Conservation (phyloP, 2,113 vertebrate species). For the Aphelocoma coerulescens region DNA sequence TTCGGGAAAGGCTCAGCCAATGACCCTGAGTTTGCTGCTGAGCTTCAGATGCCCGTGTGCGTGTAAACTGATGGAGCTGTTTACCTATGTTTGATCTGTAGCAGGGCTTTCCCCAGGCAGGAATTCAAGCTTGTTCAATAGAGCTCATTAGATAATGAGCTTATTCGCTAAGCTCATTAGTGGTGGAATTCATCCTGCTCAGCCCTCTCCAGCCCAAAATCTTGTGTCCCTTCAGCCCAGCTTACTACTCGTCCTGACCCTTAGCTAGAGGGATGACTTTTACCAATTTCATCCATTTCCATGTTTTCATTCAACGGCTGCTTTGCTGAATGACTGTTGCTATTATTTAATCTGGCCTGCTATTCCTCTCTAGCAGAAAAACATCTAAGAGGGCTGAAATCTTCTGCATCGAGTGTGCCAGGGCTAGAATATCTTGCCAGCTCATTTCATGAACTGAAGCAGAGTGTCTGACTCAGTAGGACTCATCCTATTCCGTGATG, state of each 20-base stretch:
- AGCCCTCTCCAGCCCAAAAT: slow-evolving; percentile 36
- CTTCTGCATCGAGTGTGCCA: not conserved
- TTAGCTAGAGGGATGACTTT: not conserved
- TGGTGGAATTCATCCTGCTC: slow-evolving; percentile 46
- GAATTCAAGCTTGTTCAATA: slow-evolving; percentile 45
- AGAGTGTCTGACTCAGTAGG: slow-evolving; percentile 30
- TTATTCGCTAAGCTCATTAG: slow-evolving; percentile 61
- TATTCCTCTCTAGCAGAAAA: not conserved
- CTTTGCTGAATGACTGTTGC: not conserved
- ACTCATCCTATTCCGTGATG: not conserved
- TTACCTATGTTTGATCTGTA: not conserved
- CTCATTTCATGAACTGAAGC: not conserved
- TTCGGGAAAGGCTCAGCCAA: not conserved
- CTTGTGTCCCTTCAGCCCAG: slow-evolving; percentile 10
- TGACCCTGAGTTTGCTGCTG: not conserved
- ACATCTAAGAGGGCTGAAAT: not conserved
- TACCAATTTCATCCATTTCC: not conserved
- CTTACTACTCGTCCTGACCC: not conserved
- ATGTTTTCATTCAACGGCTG: not conserved
- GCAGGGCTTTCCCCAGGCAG: slow-evolving; percentile 24
- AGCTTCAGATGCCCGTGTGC: not conserved
- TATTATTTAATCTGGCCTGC: not conserved
- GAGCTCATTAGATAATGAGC: slow-evolving; percentile 65
- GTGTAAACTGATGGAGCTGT: not conserved
- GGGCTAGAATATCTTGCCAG: not conserved